Evolutionary conservation across 1,140 invertebrate species (phyloP), one percentile per base, ranked within the genome.

Genomic region (Aethina tumida): DNA sequence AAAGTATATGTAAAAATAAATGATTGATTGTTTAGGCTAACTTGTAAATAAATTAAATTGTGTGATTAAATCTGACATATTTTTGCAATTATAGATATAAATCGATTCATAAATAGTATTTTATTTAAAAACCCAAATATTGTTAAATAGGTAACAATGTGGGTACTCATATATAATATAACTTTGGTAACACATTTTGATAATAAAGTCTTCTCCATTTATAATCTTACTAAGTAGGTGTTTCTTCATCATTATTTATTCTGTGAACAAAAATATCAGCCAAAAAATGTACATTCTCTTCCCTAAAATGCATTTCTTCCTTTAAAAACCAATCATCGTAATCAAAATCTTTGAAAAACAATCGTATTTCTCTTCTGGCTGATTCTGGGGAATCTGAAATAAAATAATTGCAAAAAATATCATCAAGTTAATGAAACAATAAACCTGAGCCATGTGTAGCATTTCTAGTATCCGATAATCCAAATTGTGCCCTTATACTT

Each of bases 381-480:
- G 84, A 86, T 57, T 77, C 67, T 36, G 64, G 52, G 1, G 87
- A 90, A 75, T 94, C 89, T 77, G 63, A 45, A 75, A 57, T 51
- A 39, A 37, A 25, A 24, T 25, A 38, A 35, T 39, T 10, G 42
- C 41, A 21, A 22, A 19, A 14, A 24, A 33, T 8, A 8, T 22
- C 9, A 17, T 21, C 10, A 20, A 8, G 17, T 20, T 30, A 36
- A 5, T 20, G 16, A 29, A 32, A 35, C 31, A 32, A 29, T 26
- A 36, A 60, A 86, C 84, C 85, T 63, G 89, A 93, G 19, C 90
- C 90, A 67, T 95, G 90, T 29, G 80, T 77, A 12, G 84, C 87
- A 70, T 96, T 96, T 57, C 89, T 79, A 0, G 91, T 94, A 61
- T 95, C 90, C 1, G 89, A 87, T 2, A 93, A 60, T 1, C 91